A percentile compares a stretch with the other conserved stretches of the same genome.
Evolutionary conservation across 2,888 invertebrate species (phyloP).

Genomic region (Heliconius aoede): DNA sequence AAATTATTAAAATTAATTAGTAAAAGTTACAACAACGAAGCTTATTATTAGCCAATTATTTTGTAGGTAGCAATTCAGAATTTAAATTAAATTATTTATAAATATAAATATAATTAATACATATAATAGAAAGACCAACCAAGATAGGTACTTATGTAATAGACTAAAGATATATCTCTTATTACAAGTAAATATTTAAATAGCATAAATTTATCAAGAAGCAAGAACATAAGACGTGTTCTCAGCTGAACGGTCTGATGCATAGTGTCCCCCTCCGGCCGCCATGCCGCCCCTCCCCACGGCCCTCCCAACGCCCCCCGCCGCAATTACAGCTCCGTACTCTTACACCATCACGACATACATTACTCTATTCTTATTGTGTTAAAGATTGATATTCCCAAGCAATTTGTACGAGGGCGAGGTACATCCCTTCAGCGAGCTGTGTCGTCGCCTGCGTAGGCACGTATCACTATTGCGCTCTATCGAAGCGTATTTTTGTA

Average conservation of each 20-base stretch:
- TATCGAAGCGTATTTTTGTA: slow-evolving; percentile 38
- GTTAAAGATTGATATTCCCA: slow-evolving; percentile 77
- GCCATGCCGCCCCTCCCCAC: slow-evolving; percentile 78
- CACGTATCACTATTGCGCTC: slow-evolving; percentile 61
- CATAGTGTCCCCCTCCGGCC: slow-evolving; percentile 77
- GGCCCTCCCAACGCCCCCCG: slow-evolving; percentile 80
- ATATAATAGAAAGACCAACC: neutral
- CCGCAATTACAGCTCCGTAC: slow-evolving; percentile 63
- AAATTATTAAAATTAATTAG: no score
- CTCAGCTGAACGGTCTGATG: slow-evolving; percentile 61
- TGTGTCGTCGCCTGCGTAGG: slow-evolving; percentile 73
- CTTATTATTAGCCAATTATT: no score
- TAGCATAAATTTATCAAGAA: neutral
- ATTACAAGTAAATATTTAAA: neutral
- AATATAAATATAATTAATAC: no score
- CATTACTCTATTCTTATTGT: slow-evolving; percentile 65
- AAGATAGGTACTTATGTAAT: neutral
- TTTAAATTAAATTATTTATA: no score
- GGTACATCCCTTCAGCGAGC: slow-evolving; percentile 67
- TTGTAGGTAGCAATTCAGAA: no score
- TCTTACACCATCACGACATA: slow-evolving; percentile 63
- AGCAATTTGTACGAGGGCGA: slow-evolving; percentile 56
- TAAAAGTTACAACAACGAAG: no score
- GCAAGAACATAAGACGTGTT: slow-evolving; percentile 55
- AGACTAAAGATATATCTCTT: neutral